Evolutionary conservation across 1,140 invertebrate species (phyloP).

Genomic region (Meloidogyne hapla): DNA sequence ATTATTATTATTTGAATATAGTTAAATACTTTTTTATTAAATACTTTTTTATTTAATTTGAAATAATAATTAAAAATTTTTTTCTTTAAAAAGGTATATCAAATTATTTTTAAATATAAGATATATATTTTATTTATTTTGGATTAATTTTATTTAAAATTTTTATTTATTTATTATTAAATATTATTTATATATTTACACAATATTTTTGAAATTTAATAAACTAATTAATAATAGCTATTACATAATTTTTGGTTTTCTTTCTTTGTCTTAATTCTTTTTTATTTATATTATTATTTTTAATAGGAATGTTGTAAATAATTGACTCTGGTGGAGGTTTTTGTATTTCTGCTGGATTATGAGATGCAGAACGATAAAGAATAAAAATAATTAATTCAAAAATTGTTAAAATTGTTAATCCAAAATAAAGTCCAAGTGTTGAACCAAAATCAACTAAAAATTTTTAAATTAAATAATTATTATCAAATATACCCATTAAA

Average conservation of each 20-base stretch:
- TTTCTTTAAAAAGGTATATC: too few relatives aligned
- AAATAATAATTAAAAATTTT: too few relatives aligned
- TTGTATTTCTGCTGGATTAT: not conserved
- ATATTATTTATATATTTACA: too few relatives aligned
- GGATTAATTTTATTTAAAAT: too few relatives aligned
- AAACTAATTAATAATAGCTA: too few relatives aligned
- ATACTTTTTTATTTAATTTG: too few relatives aligned
- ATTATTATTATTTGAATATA: too few relatives aligned
- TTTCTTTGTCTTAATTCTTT: constrained; percentile 3
- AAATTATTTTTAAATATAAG: too few relatives aligned
- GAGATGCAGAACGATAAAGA: constrained; percentile 6
- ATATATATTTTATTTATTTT: too few relatives aligned
- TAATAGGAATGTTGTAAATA: not conserved
- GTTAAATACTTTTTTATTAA: too few relatives aligned
- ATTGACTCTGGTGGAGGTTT: not conserved
- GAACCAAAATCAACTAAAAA: constrained; percentile 23
- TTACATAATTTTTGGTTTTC: not conserved
- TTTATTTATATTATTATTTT: not conserved
- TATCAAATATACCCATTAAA: constrained; percentile 5
- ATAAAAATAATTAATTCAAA: constrained; percentile 29
- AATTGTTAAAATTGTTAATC: constrained; percentile 27
- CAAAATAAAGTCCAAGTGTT: constrained; percentile 29
- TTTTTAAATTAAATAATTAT: not conserved
- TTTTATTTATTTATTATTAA: too few relatives aligned
- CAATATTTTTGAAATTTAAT: too few relatives aligned